Percentiles rank a stretch among this genome's conserved stretches.
Evolutionary conservation across 2,113 vertebrate genomes (phyloP).

Genomic region (Eulemur rufifrons): DNA sequence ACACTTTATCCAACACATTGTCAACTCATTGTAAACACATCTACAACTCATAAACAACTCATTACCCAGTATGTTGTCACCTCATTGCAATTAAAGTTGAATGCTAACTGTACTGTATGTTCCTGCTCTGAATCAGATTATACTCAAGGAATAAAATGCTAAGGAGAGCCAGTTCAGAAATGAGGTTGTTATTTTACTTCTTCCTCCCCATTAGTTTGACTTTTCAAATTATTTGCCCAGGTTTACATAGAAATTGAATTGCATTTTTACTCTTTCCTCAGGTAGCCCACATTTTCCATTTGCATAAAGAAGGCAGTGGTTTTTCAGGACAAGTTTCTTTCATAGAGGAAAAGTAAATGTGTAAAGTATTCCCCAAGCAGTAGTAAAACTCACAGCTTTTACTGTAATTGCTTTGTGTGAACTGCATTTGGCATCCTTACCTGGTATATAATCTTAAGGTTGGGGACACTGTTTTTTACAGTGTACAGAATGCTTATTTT

Average conservation of each 20-base stretch:
- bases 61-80: constrained; percentile 89
- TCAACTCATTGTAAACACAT: constrained; percentile 90
- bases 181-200: constrained; percentile 24
- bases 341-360: constrained; percentile 67
- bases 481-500: constrained; percentile 49
- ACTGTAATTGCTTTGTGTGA: constrained; percentile 66
- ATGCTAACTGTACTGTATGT: constrained; percentile 85
- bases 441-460: constrained; percentile 55
- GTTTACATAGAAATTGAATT: constrained; percentile 56
- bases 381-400: constrained; percentile 74
- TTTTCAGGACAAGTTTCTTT: constrained; percentile 60
- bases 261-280: constrained; percentile 34
- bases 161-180: constrained; percentile 55
- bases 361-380: constrained; percentile 67
- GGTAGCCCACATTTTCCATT: constrained; percentile 48
- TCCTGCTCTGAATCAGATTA: constrained; percentile 79
- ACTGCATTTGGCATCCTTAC: constrained; percentile 49
- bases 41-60: constrained; percentile 90
- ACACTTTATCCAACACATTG: constrained; percentile 90
- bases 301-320: constrained; percentile 24
- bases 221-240: constrained; percentile 58
- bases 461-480: constrained; percentile 28
- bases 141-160: constrained; percentile 75
- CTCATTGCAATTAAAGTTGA: constrained; percentile 88
- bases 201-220: constrained; percentile 2